Base-by-base conservation (phyloP, 1,140 invertebrate genomes). In the Halictus rubicundus region DNA sequence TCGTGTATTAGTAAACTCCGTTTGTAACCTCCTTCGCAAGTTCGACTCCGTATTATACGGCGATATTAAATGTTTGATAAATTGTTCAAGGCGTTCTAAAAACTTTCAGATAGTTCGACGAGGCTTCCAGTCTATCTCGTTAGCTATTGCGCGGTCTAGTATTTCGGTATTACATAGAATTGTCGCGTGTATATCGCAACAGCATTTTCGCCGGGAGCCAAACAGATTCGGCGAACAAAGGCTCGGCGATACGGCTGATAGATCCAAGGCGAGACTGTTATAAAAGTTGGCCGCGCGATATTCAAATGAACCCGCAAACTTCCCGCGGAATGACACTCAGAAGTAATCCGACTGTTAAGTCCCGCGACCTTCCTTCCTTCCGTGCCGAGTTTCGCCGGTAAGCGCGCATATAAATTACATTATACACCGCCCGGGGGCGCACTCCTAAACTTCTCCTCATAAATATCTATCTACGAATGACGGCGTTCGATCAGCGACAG, bases 351-450 rank as follows among this genome's bases (percentile, higher is more conserved):
- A 69, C 23, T 46, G 54, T 77, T 49, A 32, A 77, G 74, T 49
- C 66, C 46, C 16, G 39, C 46, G 21, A 32, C 23, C 75, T 77
- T 76, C 66, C 75, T 77, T 76, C 66, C 52, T 46, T 70, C n/a
- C 21, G 21, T 1, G 23, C 12, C 2, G 72, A 66, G 61, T 46
- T 68, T 75, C 73, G 25, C 39, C 61, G 74, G n/a, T 68, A 37
- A 69, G 23, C 70, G 70, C 21, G 70, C 74, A 68, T 76, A 69
- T 76, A 76, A 69, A 69, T 76, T 69, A 69, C 54, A 23, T 69
- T 42, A 76, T 59, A 68, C 68, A 76, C 54, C 27, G n/a, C 23
- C 3, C 1, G n/a, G 2, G 39, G 10, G 59, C 23, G 0, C 42
- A 46, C 19, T n/a, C 16, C 10, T 16, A 23, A 68, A 68, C 2